Percentiles rank a stretch among this genome's conserved stretches.
phyloP scores from a whole-genome alignment of 2,113 vertebrate genomes.

The Lucifuga dentata region DNA sequence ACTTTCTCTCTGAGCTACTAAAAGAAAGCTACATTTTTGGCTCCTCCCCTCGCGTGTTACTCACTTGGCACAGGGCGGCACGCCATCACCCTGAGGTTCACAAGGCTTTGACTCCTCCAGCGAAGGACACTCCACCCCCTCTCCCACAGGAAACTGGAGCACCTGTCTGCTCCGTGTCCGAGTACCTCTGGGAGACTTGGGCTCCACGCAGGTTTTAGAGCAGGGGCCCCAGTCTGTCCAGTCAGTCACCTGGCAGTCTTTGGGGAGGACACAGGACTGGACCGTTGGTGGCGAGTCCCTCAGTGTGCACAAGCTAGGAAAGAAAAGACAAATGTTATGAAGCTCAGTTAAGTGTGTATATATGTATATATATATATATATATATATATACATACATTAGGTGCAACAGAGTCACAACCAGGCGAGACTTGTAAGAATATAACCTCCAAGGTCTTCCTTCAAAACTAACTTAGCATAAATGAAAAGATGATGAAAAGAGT shows the following conservation, averaged over 20 bases:
- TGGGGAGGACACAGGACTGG: constrained; percentile 92
- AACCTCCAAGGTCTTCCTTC: too few species aligned
- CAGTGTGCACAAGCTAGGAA: constrained; percentile 88
- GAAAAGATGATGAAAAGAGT: too few species aligned
- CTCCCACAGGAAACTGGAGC: constrained; percentile 87
- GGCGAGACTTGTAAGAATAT: too few species aligned
- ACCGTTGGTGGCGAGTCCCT: constrained; percentile 90
- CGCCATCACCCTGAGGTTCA: constrained; percentile 81
- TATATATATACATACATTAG: too few species aligned
- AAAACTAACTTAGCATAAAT: too few species aligned
- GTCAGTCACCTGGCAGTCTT: constrained; percentile 90
- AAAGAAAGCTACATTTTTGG: constrained; percentile 1
- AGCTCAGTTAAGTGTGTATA: too few species aligned
- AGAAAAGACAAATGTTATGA: constrained; percentile 8
- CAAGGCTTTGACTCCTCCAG: constrained; percentile 89
- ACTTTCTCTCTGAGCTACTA: background rate
- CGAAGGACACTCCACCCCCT: constrained; percentile 84
- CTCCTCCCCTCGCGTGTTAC: constrained; percentile 56
- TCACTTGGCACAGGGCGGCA: constrained; percentile 90
- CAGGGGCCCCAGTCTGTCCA: constrained; percentile 92
- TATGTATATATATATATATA: too few species aligned
- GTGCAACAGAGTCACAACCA: too few species aligned
- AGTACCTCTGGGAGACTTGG: constrained; percentile 80
- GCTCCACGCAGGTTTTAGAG: constrained; percentile 88
- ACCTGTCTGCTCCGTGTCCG: constrained; percentile 85